Evolutionary conservation across 2,888 invertebrate genomes (phyloP), one percentile per base, ranked within the genome.

Genomic region (Diloba caeruleocephala): DNA sequence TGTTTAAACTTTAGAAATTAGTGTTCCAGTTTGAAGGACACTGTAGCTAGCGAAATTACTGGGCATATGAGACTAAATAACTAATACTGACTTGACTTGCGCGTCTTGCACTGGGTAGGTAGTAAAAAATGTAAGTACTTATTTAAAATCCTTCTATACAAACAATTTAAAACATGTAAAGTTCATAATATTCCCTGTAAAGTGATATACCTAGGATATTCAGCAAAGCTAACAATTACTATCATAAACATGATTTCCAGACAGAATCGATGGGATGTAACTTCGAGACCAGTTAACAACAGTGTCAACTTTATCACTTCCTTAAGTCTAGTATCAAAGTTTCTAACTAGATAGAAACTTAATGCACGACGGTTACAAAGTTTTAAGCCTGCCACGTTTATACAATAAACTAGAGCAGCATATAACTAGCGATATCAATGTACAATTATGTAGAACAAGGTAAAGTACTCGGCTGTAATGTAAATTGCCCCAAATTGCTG

Each of bases 271-370:
- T 32, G 39, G 45, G 38, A 44, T 8, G 43, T 44, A 64, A 44
- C 57, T 56, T 33, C 15, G 23, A 45, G 42, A 44, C 19, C 23
- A 50, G 65, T 56, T 69, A 60, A 56, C 48, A 44, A 54, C 65
- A 38, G 32, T 44, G 48, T 43, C 50, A 59, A 68, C 55, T 68
- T 68, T 34, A 56, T 56, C 50, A 55, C 33, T 64, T 52, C 48
- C 43, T 42, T 54, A 57, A 48, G 55, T 60, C 26, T 56, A 55
- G 48, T 42, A 49, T 46, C 51, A 15, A 60, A 69, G 51, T 62
- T 70, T 48, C 26, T 28, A 49, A 46, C 49, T 31, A 26, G 21
- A 46, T 39, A 43, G 4, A 8, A 62, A 69, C 57, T 69, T 57
- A 58, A 52, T 54, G 49, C 39, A 55, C 54, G 33, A 33, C 34